Percentiles rank a stretch among this genome's conserved stretches.
phyloP scores from a whole-genome alignment of 1,140 invertebrate genomes.

The Leptestheria dahalacensis region DNA sequence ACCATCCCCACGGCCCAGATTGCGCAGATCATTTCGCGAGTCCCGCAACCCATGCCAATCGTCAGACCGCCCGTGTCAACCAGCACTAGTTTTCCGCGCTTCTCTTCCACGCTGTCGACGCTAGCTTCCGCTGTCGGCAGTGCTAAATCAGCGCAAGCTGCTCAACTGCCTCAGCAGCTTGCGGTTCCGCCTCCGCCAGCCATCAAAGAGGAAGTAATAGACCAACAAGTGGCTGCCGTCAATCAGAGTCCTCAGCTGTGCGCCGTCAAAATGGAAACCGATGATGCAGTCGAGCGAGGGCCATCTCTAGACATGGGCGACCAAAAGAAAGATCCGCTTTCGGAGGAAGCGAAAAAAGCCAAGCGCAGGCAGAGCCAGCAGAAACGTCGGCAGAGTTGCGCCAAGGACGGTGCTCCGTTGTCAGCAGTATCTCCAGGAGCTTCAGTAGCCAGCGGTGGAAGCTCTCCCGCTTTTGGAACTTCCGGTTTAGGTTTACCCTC shows the following conservation, averaged over 20 bases:
- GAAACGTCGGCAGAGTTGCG: constrained; percentile 48
- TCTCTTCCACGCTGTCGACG: not conserved
- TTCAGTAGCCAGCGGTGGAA: not conserved
- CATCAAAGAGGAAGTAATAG: constrained; percentile 6
- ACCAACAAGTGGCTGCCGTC: not conserved
- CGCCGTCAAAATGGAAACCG: constrained; percentile 9
- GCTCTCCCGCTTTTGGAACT: constrained; percentile 1
- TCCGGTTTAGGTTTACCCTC: constrained; percentile 7
- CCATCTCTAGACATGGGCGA: too few species aligned
- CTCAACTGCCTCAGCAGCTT: constrained; percentile 13
- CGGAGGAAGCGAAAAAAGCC: constrained; percentile 50
- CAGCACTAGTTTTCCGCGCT: not conserved
- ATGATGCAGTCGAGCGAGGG: not conserved
- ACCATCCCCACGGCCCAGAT: constrained; percentile 29
- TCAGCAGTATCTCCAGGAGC: constrained; percentile 15
- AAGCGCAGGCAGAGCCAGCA: constrained; percentile 69
- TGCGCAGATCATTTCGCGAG: constrained; percentile 18
- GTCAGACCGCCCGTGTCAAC: not conserved
- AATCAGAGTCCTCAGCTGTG: not conserved
- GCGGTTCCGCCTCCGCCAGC: not conserved
- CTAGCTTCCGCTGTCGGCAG: not conserved
- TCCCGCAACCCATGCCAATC: constrained; percentile 29
- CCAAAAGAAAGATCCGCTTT: not conserved
- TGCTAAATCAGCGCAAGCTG: not conserved
- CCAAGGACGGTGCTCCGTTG: constrained; percentile 6